These are phyloP conservation scores for Sylvilagus floridanus DNA, from an alignment of 2,797 vertebrate genomes.

Conservation along the genomic window DNA sequence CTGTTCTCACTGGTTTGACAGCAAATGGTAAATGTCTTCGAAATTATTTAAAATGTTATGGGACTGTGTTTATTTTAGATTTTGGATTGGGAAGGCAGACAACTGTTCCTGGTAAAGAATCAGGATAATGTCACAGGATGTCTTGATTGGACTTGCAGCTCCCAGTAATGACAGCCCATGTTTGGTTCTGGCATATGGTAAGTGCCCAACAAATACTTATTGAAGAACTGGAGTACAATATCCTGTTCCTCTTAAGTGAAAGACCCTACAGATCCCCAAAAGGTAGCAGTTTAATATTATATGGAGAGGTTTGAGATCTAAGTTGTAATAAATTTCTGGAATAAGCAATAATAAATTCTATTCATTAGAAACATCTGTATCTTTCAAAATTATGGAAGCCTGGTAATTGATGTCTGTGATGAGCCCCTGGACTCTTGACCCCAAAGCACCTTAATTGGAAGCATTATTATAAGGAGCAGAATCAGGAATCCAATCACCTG, in stretches of 20 bases:
- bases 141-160: not conserved
- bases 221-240: not conserved
- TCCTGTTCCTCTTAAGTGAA: not conserved
- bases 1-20: slow-evolving; percentile 43
- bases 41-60: slow-evolving; percentile 49
- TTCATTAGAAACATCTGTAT: not conserved
- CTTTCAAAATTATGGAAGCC: slow-evolving; percentile 5
- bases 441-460: not conserved
- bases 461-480: not conserved
- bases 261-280: not conserved
- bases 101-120: not conserved
- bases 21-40: slow-evolving; percentile 53
- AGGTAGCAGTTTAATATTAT: not conserved
- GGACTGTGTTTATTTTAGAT: slow-evolving; percentile 52
- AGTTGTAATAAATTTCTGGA: not conserved
- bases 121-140: not conserved
- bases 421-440: not conserved
- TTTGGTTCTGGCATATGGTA: not conserved
- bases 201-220: not conserved
- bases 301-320: not conserved
- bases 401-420: not conserved
- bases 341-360: not conserved
- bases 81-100: not conserved
- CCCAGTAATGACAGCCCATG: not conserved
- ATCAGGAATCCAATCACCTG: not conserved